Percentiles rank a stretch among this genome's conserved stretches.
Conservation (phyloP, 2,888 invertebrate genomes). For the Drosophila merina region DNA sequence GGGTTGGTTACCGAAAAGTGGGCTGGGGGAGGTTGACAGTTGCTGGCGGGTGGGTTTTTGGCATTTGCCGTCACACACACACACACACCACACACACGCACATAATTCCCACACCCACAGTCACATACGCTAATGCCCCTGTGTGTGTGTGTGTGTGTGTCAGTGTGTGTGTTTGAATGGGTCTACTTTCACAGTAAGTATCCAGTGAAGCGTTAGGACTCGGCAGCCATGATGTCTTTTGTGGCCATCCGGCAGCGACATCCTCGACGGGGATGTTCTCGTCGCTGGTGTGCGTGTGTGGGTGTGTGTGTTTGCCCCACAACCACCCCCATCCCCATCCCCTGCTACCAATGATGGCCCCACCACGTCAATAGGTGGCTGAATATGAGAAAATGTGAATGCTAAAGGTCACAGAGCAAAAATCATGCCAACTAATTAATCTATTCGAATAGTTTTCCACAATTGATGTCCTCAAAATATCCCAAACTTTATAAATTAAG, state of each 20-base stretch:
- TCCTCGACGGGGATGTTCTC: slow-evolving; percentile 69
- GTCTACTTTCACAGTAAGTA: slow-evolving; percentile 58
- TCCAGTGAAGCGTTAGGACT: slow-evolving; percentile 60
- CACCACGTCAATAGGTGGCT: slow-evolving; percentile 72
- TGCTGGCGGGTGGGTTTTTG: slow-evolving; percentile 70
- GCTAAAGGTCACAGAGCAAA: neutral
- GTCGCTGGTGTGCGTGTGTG: slow-evolving; percentile 14
- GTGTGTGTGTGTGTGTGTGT: slow-evolving; percentile 42
- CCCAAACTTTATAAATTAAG: too few relatives aligned
- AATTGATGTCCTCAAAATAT: too few relatives aligned
- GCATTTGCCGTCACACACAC: slow-evolving; percentile 67
- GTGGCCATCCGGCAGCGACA: slow-evolving; percentile 76
- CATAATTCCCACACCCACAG: slow-evolving; percentile 24
- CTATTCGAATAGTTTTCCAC: neutral
- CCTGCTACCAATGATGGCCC: slow-evolving; percentile 60
- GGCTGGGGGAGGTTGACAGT: slow-evolving; percentile 37
- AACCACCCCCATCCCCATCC: slow-evolving; percentile 1
- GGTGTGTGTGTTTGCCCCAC: slow-evolving; percentile 23
- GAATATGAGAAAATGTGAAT: slow-evolving; percentile 12
- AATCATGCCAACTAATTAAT: neutral
- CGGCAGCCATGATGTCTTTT: slow-evolving; percentile 82
- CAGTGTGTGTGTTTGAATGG: slow-evolving; percentile 55
- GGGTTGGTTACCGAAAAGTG: slow-evolving; percentile 21
- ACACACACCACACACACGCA: slow-evolving; percentile 33
- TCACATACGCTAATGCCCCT: slow-evolving; percentile 24